Conservation (phyloP, 1,140 invertebrate genomes). For the Mamestra configurata region DNA sequence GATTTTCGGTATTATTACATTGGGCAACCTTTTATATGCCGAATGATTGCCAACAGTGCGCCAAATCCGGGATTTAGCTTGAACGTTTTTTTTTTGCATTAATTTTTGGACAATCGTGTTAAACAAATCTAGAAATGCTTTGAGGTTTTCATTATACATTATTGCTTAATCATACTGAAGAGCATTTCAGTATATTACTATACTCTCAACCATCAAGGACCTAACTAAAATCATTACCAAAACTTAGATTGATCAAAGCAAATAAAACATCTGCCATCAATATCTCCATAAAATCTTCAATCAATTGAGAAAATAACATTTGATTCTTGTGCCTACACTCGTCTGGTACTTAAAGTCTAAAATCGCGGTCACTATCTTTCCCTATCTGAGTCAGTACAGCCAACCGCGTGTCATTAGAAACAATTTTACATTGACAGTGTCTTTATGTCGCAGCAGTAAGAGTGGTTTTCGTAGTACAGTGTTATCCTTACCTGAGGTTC, state of each 20-base stretch:
- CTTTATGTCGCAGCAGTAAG: too few species aligned
- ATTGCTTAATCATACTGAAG: too few species aligned
- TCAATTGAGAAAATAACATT: background rate
- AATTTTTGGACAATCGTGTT: too few species aligned
- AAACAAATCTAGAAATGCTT: too few species aligned
- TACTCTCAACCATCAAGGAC: too few species aligned
- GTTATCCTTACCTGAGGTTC: background rate
- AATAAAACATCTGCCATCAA: background rate
- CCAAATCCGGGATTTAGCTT: background rate
- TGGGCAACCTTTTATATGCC: slow-evolving; percentile 28
- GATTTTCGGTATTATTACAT: slow-evolving; percentile 36
- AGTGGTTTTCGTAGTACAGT: too few species aligned
- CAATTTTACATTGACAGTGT: too few species aligned
- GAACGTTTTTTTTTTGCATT: background rate
- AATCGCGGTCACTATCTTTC: background rate
- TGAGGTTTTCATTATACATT: too few species aligned
- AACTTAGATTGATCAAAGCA: too few species aligned
- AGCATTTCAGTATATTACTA: too few species aligned
- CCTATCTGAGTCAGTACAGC: background rate
- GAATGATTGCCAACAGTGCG: slow-evolving; percentile 1
- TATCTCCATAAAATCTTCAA: slow-evolving; percentile 2
- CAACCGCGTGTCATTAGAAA: too few species aligned
- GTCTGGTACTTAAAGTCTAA: slow-evolving; percentile 14
- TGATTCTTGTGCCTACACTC: background rate
- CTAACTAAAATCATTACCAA: too few species aligned